phyloP scores from a whole-genome alignment of 2,888 invertebrate species.

The Allygus modestus region DNA sequence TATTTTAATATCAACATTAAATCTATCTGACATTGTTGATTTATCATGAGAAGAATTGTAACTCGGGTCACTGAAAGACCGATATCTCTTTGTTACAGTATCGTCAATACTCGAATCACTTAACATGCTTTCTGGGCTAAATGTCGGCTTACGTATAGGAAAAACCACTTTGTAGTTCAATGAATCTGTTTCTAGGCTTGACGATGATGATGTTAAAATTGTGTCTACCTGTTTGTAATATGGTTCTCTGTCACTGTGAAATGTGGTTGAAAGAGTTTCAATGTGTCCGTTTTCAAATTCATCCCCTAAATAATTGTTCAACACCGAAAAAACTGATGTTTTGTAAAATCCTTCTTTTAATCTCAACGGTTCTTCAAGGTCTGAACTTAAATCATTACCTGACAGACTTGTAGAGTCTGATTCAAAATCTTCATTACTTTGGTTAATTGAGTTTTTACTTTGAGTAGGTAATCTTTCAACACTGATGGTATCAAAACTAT shows the following conservation, averaged over 20 bases:
- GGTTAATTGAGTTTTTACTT: not conserved
- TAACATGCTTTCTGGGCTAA: not conserved
- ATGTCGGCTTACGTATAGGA: constrained; percentile 33
- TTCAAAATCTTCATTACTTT: constrained; percentile 4
- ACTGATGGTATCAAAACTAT: constrained; percentile 30
- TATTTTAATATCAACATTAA: constrained; percentile 39
- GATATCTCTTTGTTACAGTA: not conserved
- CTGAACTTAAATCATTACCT: constrained; percentile 1
- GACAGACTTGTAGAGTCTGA: not conserved
- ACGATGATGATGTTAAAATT: constrained; percentile 14
- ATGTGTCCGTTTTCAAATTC: not conserved
- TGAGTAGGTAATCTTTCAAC: not conserved
- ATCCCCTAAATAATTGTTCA: not conserved
- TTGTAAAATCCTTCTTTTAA: not conserved
- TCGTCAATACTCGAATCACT: not conserved
- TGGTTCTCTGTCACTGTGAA: constrained; percentile 30
- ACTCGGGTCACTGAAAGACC: not conserved
- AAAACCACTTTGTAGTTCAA: constrained; percentile 34
- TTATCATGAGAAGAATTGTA: constrained; percentile 11
- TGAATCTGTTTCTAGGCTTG: constrained; percentile 2
- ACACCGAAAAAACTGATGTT: not conserved
- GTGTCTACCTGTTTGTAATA: constrained; percentile 16
- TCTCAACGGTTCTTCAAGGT: not conserved
- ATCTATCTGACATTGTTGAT: constrained; percentile 1
- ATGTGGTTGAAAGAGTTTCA: not conserved